These are phyloP conservation scores for Plutella xylostella DNA, from an alignment of 2,888 invertebrate species.

Conservation along the genomic window DNA sequence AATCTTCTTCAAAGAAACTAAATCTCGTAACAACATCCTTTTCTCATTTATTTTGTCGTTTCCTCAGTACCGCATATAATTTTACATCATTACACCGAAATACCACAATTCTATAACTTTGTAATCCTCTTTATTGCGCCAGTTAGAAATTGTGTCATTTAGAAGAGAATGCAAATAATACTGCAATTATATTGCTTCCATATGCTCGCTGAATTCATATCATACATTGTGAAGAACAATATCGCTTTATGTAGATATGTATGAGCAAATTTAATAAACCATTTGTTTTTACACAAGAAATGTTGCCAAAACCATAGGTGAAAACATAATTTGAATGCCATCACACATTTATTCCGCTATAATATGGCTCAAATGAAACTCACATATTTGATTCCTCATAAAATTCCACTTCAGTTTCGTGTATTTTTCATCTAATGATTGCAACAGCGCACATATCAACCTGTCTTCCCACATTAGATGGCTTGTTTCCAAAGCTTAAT, in stretches of 20 bases:
- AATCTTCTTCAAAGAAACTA: slow-evolving; percentile 20
- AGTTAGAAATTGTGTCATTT: background rate
- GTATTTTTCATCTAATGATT: background rate
- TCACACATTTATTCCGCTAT: too few species aligned
- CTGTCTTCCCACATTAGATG: slow-evolving; percentile 6
- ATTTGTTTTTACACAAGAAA: background rate
- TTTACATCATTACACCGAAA: background rate
- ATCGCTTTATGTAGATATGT: background rate
- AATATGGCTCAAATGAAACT: too few species aligned
- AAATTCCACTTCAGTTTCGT: too few species aligned
- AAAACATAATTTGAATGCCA: too few species aligned
- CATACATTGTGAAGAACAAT: background rate
- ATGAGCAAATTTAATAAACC: background rate
- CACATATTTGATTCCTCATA: too few species aligned
- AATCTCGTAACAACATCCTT: slow-evolving; percentile 49
- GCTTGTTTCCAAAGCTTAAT: slow-evolving; percentile 2
- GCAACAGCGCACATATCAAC: background rate
- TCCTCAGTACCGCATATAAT: background rate
- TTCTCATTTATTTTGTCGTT: slow-evolving; percentile 30
- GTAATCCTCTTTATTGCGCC: background rate
- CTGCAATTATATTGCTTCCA: background rate
- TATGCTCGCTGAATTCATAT: background rate
- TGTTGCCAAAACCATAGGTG: background rate
- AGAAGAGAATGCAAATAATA: background rate
- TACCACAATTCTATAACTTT: background rate